phyloP scores from a whole-genome alignment of 2,797 vertebrate species.

The Dicrostonyx torquatus region DNA sequence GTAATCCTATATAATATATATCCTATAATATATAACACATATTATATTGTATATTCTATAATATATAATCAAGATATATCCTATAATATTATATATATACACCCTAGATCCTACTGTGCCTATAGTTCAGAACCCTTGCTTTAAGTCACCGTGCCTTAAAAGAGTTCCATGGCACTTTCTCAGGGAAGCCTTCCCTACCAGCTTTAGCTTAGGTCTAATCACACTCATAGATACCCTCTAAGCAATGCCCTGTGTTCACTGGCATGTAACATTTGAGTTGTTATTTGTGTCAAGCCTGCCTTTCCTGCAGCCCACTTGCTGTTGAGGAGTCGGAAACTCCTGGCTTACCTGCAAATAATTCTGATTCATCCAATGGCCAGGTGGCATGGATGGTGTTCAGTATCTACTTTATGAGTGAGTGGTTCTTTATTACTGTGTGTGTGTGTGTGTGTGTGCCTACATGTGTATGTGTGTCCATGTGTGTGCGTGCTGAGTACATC shows the following conservation, averaged over 20 bases:
- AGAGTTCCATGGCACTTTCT: constrained; percentile 26
- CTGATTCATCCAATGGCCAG: not conserved
- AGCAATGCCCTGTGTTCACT: not conserved
- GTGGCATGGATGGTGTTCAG: not conserved
- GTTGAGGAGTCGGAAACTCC: not conserved
- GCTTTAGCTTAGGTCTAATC: not conserved
- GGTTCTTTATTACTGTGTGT: not conserved
- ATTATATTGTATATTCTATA: no score
- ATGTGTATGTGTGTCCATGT: not conserved
- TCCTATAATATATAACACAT: not conserved
- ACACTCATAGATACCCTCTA: not conserved
- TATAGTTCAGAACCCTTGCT: not conserved
- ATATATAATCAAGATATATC: not conserved
- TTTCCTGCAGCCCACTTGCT: not conserved
- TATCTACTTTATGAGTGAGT: not conserved
- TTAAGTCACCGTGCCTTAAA: not conserved
- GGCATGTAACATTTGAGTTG: not conserved
- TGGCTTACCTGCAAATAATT: not conserved
- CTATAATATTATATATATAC: not conserved
- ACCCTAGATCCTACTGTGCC: not conserved
- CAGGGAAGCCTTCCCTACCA: not conserved
- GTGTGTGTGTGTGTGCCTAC: not conserved
- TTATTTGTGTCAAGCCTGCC: not conserved
- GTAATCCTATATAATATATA: not conserved
- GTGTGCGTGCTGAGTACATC: not conserved